Evolutionary conservation across 1,140 invertebrate species (phyloP).

Genomic region (Mesaphorura yosii): DNA sequence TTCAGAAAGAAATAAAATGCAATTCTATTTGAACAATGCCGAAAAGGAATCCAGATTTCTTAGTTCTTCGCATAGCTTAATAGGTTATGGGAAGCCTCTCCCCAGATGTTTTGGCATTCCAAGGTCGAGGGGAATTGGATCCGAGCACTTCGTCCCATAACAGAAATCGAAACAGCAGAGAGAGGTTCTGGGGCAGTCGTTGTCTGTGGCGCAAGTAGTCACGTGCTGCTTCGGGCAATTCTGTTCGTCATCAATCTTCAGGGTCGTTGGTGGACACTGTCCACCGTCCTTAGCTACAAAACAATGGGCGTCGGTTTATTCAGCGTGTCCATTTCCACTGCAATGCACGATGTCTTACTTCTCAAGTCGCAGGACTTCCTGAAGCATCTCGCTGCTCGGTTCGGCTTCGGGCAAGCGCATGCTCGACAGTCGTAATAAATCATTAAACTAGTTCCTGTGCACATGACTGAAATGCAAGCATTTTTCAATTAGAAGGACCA

Average conservation of each 20-base stretch:
- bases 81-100: background rate
- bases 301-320: background rate
- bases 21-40: background rate
- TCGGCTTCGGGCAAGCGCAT: background rate
- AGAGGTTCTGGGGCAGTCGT: background rate
- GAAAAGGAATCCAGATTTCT: background rate
- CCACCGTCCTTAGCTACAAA: conserved; percentile 2
- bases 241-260: background rate
- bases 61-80: background rate
- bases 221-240: background rate
- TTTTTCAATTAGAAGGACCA: too few relatives aligned
- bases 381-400: conserved; percentile 4
- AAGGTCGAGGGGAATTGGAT: background rate
- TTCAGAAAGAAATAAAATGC: background rate
- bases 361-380: conserved; percentile 2
- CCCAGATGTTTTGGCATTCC: conserved; percentile 2
- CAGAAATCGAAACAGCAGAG: conserved; percentile 7
- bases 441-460: conserved; percentile 3
- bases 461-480: conserved; percentile 9
- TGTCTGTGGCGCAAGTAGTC: background rate
- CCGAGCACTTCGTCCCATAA: background rate
- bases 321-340: background rate
- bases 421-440: conserved; percentile 5
- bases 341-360: background rate
- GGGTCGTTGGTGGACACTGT: background rate